phyloP scores from a whole-genome alignment of 2,888 invertebrate species.

The Scaptomyza polygonia region DNA sequence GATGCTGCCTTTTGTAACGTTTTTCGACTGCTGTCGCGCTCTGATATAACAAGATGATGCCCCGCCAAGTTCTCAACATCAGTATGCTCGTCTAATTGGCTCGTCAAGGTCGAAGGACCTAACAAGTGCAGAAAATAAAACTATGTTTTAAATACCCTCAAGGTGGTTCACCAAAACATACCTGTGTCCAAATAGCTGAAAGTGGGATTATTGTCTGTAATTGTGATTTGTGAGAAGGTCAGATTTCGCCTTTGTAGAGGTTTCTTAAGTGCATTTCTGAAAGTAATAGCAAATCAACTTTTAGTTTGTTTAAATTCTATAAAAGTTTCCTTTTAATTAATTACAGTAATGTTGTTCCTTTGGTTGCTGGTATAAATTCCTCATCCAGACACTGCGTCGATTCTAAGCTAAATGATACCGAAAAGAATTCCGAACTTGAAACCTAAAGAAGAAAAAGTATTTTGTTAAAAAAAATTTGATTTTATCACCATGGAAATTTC shows the following conservation, averaged over 20 bases:
- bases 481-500: background rate
- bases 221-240: conserved; percentile 83
- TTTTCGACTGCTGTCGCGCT: conserved; percentile 81
- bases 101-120: conserved; percentile 80
- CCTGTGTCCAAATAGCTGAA: conserved; percentile 82
- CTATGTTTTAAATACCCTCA: background rate
- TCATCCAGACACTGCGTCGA: conserved; percentile 86
- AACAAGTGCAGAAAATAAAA: conserved; percentile 2
- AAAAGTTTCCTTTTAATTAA: conserved; percentile 73
- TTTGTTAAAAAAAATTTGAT: background rate
- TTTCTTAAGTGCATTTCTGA: conserved; percentile 87
- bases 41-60: conserved; percentile 82
- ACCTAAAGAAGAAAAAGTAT: conserved; percentile 84
- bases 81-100: conserved; percentile 83
- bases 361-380: conserved; percentile 88
- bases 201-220: conserved; percentile 83
- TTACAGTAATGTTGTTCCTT: conserved; percentile 88
- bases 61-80: conserved; percentile 84
- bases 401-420: conserved; percentile 87
- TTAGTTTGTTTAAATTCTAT: background rate
- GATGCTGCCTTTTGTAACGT: conserved; percentile 84
- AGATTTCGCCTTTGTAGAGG: conserved; percentile 88
- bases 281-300: conserved; percentile 40
- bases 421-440: conserved; percentile 90
- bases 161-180: conserved; percentile 34